These are phyloP conservation scores for Nannoperca australis DNA, from an alignment of 2,797 vertebrate genomes.

Conservation along the genomic window DNA sequence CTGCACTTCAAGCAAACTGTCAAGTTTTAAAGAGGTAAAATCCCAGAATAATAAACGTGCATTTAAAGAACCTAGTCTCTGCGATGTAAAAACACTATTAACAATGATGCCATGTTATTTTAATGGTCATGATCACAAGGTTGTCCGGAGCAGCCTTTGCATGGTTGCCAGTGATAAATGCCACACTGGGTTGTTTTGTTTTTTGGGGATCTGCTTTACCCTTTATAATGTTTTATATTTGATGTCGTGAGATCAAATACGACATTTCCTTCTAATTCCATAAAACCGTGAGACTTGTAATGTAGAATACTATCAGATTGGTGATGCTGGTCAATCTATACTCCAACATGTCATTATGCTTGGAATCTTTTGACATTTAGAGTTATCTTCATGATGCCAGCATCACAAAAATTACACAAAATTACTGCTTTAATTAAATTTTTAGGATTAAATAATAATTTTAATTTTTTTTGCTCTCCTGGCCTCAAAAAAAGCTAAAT, in stretches of 20 bases:
- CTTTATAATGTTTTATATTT: background rate
- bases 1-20: background rate
- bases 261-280: background rate
- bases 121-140: background rate
- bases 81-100: background rate
- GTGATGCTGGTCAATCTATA: background rate
- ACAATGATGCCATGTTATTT: background rate
- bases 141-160: too few species aligned
- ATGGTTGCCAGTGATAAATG: too few species aligned
- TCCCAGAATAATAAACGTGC: background rate
- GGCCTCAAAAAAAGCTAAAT: too few species aligned
- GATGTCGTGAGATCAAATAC: background rate
- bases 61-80: background rate
- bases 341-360: background rate
- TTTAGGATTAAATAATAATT: too few species aligned
- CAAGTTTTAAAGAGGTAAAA: background rate
- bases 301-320: background rate
- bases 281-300: background rate
- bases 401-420: too few species aligned
- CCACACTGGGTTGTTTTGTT: too few species aligned
- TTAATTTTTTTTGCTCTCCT: too few species aligned
- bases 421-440: too few species aligned
- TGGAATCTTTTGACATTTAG: constrained; percentile 29
- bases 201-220: background rate
- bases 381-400: too few species aligned